Conservation (phyloP, 2,797 vertebrate genomes). For the Cossypha polioptera region DNA sequence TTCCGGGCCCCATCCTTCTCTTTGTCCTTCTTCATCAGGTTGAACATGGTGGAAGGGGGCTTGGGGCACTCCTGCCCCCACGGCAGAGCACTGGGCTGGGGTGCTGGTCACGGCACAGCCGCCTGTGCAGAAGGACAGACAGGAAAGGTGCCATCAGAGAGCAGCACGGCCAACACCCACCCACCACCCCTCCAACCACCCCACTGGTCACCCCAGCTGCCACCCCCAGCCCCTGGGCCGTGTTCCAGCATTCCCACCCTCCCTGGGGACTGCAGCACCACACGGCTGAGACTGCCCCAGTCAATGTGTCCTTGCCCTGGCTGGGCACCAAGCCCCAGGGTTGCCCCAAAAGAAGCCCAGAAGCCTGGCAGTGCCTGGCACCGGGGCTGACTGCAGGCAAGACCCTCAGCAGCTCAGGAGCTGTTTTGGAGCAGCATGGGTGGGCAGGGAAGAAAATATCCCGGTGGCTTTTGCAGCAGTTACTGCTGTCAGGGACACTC, state of each 20-base stretch:
- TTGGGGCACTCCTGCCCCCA: neutral
- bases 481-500: accelerated
- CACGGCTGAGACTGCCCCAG: neutral
- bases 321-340: neutral
- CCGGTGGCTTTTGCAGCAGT: accelerated
- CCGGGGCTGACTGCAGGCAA: accelerated
- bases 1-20: slow-evolving; percentile 86
- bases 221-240: neutral
- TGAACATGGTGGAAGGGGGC: slow-evolving; percentile 84
- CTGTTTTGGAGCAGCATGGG: accelerated
- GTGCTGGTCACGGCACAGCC: neutral
- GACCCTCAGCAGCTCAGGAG: neutral
- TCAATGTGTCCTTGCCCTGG: accelerated
- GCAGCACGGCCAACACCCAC: neutral
- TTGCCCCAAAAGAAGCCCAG: neutral
- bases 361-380: neutral
- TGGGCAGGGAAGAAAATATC: neutral
- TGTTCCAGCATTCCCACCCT: neutral
- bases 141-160: neutral
- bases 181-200: neutral
- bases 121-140: neutral
- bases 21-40: slow-evolving; percentile 91
- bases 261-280: neutral
- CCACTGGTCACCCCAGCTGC: neutral
- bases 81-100: neutral